These are phyloP conservation scores for Climacteris rufus DNA, from an alignment of 2,113 vertebrate species.

Conservation along the genomic window DNA sequence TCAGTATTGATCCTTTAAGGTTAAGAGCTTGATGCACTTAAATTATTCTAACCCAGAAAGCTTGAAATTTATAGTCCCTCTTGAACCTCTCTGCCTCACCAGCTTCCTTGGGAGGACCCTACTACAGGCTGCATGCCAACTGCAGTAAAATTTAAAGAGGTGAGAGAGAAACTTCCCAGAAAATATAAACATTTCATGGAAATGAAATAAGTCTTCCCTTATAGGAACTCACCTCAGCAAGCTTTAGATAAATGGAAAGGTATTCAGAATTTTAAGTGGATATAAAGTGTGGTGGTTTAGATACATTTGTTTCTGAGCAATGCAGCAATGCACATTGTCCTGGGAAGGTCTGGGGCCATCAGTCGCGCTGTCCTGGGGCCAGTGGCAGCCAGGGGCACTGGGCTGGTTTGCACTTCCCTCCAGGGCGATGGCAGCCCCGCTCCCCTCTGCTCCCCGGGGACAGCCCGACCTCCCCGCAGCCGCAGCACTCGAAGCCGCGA, in stretches of 20 bases:
- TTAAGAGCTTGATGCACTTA: constrained; percentile 64
- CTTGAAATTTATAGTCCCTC: constrained; percentile 80
- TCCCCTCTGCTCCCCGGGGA: not conserved
- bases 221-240: constrained; percentile 64
- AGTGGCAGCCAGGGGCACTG: rapidly evolving
- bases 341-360: not conserved
- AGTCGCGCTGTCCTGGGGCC: not conserved
- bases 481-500: not conserved
- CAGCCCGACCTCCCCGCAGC: not conserved
- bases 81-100: constrained; percentile 80
- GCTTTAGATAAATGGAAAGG: constrained; percentile 65
- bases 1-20: constrained; percentile 68
- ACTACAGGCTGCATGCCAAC: constrained; percentile 85
- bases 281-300: constrained; percentile 44
- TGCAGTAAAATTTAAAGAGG: constrained; percentile 97
- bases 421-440: not conserved
- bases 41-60: constrained; percentile 78
- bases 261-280: constrained; percentile 60
- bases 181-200: constrained; percentile 82
- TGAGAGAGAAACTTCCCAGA: constrained; percentile 96
- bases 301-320: constrained; percentile 46
- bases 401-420: not conserved
- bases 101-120: constrained; percentile 85
- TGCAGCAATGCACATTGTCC: constrained; percentile 30
- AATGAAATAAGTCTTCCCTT: constrained; percentile 81